Conservation (phyloP, 2,797 vertebrate genomes). For the Helostoma temminkii region DNA sequence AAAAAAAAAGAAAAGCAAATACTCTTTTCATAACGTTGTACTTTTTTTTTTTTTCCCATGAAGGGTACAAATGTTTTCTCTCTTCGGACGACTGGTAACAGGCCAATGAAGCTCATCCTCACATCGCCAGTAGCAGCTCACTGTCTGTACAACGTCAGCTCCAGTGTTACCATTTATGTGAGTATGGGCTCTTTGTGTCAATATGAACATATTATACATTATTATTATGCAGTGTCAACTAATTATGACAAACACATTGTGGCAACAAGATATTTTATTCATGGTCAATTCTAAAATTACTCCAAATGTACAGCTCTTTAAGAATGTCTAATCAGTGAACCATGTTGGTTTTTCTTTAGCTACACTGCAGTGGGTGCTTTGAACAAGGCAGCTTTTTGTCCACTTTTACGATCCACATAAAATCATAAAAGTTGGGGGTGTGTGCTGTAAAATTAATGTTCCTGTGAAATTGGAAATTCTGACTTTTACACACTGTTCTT, state of each 20-base stretch:
- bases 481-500: conserved; percentile 53
- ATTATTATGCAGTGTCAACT: not conserved
- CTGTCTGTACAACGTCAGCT: accelerated
- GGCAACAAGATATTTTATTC: not conserved
- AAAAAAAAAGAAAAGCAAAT: too few species aligned
- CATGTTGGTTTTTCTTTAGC: conserved; percentile 51
- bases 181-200: conserved; percentile 56
- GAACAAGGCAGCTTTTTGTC: conserved; percentile 34
- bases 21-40: too few species aligned
- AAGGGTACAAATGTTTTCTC: accelerated
- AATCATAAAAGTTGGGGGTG: conserved; percentile 38
- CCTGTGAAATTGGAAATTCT: conserved; percentile 49
- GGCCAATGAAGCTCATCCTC: conserved; percentile 75
- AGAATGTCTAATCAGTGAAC: too few species aligned
- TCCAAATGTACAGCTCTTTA: conserved; percentile 46
- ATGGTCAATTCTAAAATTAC: conserved; percentile 31
- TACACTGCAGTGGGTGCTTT: conserved; percentile 39
- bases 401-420: conserved; percentile 61
- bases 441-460: conserved; percentile 58
- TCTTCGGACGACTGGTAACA: conserved; percentile 45
- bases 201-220: too few species aligned
- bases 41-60: not conserved
- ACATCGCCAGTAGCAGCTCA: not conserved
- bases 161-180: conserved; percentile 66
- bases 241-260: conserved; percentile 30